These are phyloP conservation scores for Tetragnatha montana DNA, from an alignment of 2,888 invertebrate species.

Conservation along the genomic window DNA sequence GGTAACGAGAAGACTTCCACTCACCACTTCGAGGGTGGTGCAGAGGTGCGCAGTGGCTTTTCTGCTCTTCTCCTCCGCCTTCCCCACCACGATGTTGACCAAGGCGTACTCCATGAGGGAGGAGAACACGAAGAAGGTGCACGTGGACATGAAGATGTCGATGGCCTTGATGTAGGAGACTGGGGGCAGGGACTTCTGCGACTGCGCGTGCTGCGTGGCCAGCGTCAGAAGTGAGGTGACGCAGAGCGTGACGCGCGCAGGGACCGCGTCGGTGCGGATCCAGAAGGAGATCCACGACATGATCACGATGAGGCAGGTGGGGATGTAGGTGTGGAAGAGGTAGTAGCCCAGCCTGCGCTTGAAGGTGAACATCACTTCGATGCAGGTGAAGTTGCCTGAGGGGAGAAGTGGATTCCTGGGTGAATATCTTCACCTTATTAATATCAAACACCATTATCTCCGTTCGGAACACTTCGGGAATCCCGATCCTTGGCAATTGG, in stretches of 20 bases:
- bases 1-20: too few relatives aligned
- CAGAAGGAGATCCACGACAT: slow-evolving; percentile 98
- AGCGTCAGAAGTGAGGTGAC: slow-evolving; percentile 92
- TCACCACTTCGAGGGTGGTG: too few relatives aligned
- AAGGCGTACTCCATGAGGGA: slow-evolving; percentile 78
- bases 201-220: slow-evolving; percentile 94
- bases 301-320: slow-evolving; percentile 92
- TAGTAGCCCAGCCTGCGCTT: slow-evolving; percentile 90
- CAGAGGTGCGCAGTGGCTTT: neutral
- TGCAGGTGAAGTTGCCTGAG: slow-evolving; percentile 91
- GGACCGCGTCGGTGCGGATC: slow-evolving; percentile 96
- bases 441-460: too few relatives aligned
- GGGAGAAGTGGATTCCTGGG: slow-evolving; percentile 37
- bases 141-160: slow-evolving; percentile 78
- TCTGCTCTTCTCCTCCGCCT: slow-evolving; percentile 48
- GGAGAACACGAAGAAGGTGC: slow-evolving; percentile 78
- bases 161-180: slow-evolving; percentile 88
- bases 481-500: too few relatives aligned
- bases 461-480: too few relatives aligned
- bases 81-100: slow-evolving; percentile 76
- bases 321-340: slow-evolving; percentile 93
- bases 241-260: slow-evolving; percentile 92
- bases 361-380: slow-evolving; percentile 91
- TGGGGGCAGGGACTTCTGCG: slow-evolving; percentile 92
- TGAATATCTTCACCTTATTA: too few relatives aligned